Conservation (phyloP, 2,797 vertebrate species). For the Xiphophorus birchmanni region DNA sequence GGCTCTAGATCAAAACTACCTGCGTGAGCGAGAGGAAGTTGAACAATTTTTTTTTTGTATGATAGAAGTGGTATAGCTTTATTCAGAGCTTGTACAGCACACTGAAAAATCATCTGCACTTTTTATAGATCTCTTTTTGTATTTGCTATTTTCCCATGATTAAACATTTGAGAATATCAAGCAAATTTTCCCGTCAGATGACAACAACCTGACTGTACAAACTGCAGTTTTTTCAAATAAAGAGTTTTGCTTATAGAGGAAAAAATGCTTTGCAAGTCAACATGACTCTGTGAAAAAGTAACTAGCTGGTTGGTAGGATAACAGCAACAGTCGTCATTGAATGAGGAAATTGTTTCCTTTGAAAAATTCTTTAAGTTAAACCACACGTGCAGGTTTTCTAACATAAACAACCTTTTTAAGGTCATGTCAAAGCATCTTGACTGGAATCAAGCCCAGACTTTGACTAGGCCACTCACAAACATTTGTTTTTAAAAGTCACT, state of each 20-base stretch:
- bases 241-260: neutral
- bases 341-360: neutral
- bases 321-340: neutral
- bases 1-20: conserved; percentile 34
- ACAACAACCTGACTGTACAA: neutral
- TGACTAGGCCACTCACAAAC: neutral
- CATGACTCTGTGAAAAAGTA: neutral
- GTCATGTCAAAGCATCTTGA: neutral
- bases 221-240: neutral
- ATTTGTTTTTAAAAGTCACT: neutral
- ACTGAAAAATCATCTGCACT: neutral
- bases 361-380: neutral
- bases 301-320: too few species aligned
- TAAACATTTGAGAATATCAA: neutral
- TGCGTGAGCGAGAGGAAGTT: conserved; percentile 21
- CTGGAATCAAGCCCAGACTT: neutral
- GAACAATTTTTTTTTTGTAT: conserved; percentile 15
- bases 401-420: neutral
- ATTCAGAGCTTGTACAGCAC: conserved; percentile 24
- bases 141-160: neutral
- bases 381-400: neutral
- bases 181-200: neutral
- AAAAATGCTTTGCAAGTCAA: neutral
- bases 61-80: conserved; percentile 29
- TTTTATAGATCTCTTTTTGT: neutral